Evolutionary conservation across 2,113 vertebrate genomes (phyloP), one percentile per base, ranked within the genome.

Genomic region (Ophthalmolycus amberensis): DNA sequence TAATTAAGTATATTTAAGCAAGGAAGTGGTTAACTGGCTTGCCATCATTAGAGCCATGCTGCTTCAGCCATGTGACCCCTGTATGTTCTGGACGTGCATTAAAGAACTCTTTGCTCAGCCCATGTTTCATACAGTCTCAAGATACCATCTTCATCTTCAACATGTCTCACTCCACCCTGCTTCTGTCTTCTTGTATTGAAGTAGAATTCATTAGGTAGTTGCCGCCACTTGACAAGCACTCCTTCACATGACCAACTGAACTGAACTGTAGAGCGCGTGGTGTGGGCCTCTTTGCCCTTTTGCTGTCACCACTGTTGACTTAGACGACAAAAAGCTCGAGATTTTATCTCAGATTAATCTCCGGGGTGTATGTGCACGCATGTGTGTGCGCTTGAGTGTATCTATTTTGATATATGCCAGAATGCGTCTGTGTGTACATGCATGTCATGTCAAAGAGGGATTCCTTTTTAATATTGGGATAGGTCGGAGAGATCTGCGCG

Each of bases 401-500:
- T 78, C 32, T 76, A 18, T 83, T 79, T 75, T 20, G 15, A 71
- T 77, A 9, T 42, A 38, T 72, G 69, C 38, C 65, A 67, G 40
- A 62, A 25, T 58, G 72, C 50, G 69, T 88, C 60, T 34, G 6
- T 52, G 67, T 80, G 76, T 40, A 52, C 67, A 71, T 80, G 58
- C 54, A 65, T 59, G 22, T 52, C 75, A 50, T 72, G 78, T 74
- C 69, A 84, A 65, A 71, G 58, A 65, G 50, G 72, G 65, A 80
- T 80, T 86, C 76, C 64, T 79, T 84, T 85, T 68, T 50, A 60
- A 62, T 79, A 63, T 58, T 83, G 82, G 84, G 75, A 87, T 85
- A 80, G 87, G 77, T 90, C 86, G 85, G 46, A 50, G 52, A 54
- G 78, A 54, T 56, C 15, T 42, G 65, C 38, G 20, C 65, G 25